Conservation (phyloP, 2,797 vertebrate species). For the Hypotaenidia okinawae region DNA sequence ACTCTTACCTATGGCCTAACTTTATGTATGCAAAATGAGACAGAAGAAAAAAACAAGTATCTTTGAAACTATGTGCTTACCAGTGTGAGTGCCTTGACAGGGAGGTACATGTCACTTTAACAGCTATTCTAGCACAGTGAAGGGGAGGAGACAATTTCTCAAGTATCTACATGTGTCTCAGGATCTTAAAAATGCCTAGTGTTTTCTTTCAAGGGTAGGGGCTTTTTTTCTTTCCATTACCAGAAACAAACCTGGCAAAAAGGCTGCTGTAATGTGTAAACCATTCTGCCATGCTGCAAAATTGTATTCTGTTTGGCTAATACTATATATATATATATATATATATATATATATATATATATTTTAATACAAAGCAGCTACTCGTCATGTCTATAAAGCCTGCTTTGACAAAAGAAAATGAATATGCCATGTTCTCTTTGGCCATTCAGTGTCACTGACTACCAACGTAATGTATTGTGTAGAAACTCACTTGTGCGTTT, state of each 20-base stretch:
- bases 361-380: neutral
- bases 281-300: neutral
- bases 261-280: neutral
- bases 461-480: neutral
- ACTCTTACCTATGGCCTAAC: neutral
- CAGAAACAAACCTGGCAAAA: neutral
- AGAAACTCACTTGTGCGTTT: neutral
- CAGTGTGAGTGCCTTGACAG: neutral
- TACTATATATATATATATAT: no score
- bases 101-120: neutral
- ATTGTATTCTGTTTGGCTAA: neutral
- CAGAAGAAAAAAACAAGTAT: neutral
- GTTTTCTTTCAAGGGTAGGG: neutral
- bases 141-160: neutral
- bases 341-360: no score
- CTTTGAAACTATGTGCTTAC: neutral
- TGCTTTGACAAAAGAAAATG: neutral
- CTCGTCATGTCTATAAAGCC: neutral
- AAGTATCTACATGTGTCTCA: neutral
- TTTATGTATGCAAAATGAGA: neutral
- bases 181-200: neutral
- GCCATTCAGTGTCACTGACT: neutral
- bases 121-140: neutral
- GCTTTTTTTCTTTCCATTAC: neutral
- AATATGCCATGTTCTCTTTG: neutral